Percentiles rank a stretch among this genome's conserved stretches.
phyloP scores from a whole-genome alignment of 2,113 vertebrate species.

The Megalops atlanticus region DNA sequence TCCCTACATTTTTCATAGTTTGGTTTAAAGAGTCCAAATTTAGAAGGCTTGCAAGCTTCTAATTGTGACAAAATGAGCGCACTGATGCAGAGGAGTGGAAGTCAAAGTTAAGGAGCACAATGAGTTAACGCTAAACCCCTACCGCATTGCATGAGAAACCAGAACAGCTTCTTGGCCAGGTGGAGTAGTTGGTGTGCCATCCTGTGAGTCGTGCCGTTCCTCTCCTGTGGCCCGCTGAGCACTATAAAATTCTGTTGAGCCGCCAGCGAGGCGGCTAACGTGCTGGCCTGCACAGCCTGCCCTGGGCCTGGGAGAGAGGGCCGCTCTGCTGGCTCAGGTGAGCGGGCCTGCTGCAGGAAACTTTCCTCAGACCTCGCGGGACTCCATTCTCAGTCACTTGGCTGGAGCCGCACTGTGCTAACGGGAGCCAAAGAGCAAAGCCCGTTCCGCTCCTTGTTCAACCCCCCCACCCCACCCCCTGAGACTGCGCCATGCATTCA shows the following conservation, averaged over 20 bases:
- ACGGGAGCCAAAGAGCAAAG: not conserved
- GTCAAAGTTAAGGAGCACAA: conserved; percentile 30
- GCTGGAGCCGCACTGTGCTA: not conserved
- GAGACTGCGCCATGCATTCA: not conserved
- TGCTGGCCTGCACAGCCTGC: conserved; percentile 67
- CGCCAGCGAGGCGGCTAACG: conserved; percentile 72
- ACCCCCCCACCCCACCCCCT: not conserved
- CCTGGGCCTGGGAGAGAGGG: conserved; percentile 59
- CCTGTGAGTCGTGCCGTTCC: conserved; percentile 52
- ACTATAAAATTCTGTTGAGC: conserved; percentile 64
- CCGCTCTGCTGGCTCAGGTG: conserved; percentile 63
- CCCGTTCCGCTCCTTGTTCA: not conserved
- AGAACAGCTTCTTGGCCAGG: conserved; percentile 62
- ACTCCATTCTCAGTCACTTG: conserved; percentile 22
- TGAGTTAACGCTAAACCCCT: conserved; percentile 58
- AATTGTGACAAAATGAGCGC: too few species aligned
- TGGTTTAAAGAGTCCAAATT: too few species aligned
- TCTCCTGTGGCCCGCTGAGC: conserved; percentile 63
- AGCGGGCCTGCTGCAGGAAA: conserved; percentile 52
- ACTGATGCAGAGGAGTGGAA: not conserved
- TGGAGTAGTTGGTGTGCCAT: conserved; percentile 71
- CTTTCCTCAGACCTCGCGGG: not conserved
- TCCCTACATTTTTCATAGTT: too few species aligned
- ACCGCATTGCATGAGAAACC: conserved; percentile 52
- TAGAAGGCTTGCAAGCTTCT: not conserved